Evolutionary conservation across 1,140 invertebrate species (phyloP), one percentile per base, ranked within the genome.

Genomic region (Globodera rostochiensis): DNA sequence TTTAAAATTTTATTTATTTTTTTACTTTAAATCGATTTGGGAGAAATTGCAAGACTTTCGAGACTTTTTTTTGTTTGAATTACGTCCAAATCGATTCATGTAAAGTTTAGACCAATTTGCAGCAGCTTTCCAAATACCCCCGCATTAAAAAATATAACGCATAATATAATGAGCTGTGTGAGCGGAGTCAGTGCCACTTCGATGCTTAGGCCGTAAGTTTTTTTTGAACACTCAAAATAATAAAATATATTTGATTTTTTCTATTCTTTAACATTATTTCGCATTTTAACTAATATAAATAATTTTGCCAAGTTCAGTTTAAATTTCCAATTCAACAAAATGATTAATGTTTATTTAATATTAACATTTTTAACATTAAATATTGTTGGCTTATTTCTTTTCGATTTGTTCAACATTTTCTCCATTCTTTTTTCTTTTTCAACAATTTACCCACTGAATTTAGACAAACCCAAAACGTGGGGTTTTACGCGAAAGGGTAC

Each of bases 131-230:
- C 50, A 53, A 53, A 64, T 64, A 19, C 1, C 49, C 57, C 13
- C 19, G 6, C 11, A 64, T 64, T 64, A 64, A 64, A 64, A 53
- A 2, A 53, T 53, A 53, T 1, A 13, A 64, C 57, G 13, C 19
- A 64, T 6, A 64, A 64, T 64, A 78, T 45, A 78, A 78, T 78
- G 77, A 78, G 77, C 70, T 78, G 77, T 64, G 77, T 64, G 49
- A 78, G 77, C 70, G 77, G 77, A 47, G 77, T 78, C 49, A 78
- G 77, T 64, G 77, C 77, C 57, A 78, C 77, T 69, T 78, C 77
- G 13, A 78, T 78, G 77, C 77, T 78, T 69, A 64, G 77, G 50
- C 77, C 77, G 77, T 78, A 69, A 78, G 77, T 78, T 67, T 47
- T 69, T 36, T 60, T 69, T 15, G n/a, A 6, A 7, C 21, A 45